Evolutionary conservation across 2,888 invertebrate species (phyloP).

Genomic region (Chrysotoxum bicinctum): DNA sequence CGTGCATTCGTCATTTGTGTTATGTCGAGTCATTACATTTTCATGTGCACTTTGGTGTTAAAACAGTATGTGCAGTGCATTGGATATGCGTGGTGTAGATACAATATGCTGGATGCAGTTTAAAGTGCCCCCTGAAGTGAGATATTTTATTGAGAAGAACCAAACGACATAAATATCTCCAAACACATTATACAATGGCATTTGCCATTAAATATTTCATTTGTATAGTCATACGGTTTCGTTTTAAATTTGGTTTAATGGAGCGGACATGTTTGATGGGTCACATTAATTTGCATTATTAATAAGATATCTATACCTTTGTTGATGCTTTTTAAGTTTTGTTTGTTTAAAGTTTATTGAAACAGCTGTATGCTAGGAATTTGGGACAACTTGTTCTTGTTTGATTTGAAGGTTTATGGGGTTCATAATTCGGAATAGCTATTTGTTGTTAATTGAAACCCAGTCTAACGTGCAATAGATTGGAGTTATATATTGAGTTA

Average conservation of each 20-base stretch:
- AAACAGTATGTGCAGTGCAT: slow-evolving; percentile 10
- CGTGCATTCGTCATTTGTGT: slow-evolving; percentile 65
- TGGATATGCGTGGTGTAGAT: neutral
- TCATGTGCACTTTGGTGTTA: slow-evolving; percentile 60
- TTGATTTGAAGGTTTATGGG: too few relatives aligned
- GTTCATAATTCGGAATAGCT: too few relatives aligned
- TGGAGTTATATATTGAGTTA: too few relatives aligned
- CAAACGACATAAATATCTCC: neutral
- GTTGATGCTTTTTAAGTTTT: neutral
- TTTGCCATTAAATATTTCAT: slow-evolving; percentile 47
- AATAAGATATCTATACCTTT: slow-evolving; percentile 12
- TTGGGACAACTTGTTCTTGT: too few relatives aligned
- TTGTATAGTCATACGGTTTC: neutral
- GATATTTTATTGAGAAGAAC: slow-evolving; percentile 3
- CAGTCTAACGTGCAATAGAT: too few relatives aligned
- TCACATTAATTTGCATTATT: slow-evolving; percentile 59
- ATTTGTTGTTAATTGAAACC: too few relatives aligned
- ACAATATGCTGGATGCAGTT: neutral
- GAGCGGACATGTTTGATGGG: slow-evolving; percentile 59
- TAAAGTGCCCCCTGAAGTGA: neutral
- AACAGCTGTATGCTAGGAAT: neutral
- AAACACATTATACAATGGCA: neutral
- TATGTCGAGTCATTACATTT: slow-evolving; percentile 62
- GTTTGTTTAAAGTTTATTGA: neutral
- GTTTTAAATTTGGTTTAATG: slow-evolving; percentile 56